Evolutionary conservation across 2,797 vertebrate species (phyloP).

Genomic region (Aythya fuligula): DNA sequence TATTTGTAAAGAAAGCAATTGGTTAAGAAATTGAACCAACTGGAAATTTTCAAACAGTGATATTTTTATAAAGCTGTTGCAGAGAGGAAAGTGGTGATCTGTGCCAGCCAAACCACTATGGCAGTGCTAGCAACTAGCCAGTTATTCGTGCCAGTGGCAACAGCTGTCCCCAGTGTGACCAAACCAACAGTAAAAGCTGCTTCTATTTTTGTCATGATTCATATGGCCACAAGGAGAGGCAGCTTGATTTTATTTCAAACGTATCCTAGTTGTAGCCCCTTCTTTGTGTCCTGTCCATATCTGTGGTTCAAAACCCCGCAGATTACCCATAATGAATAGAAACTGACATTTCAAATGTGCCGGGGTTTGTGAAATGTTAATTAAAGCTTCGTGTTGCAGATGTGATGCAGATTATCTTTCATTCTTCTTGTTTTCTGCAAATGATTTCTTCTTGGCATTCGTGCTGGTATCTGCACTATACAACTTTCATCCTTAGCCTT

Average conservation of each 20-base stretch:
- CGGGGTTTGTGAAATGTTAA: constrained; percentile 56
- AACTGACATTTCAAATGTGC: constrained; percentile 48
- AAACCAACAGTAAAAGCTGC: constrained; percentile 52
- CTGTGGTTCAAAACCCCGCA: constrained; percentile 7
- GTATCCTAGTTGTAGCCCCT: constrained; percentile 14
- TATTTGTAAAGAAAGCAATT: not conserved
- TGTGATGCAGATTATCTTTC: constrained; percentile 10
- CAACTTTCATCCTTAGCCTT: not conserved
- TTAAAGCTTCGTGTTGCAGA: constrained; percentile 55
- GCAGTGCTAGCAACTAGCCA: constrained; percentile 44
- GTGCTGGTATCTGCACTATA: not conserved
- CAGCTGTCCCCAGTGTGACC: constrained; percentile 34
- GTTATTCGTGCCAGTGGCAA: constrained; percentile 53
- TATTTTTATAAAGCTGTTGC: constrained; percentile 25
- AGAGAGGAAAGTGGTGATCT: not conserved
- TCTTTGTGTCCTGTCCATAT: constrained; percentile 12
- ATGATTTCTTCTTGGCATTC: constrained; percentile 26
- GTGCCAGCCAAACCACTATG: constrained; percentile 35
- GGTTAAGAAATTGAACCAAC: not conserved
- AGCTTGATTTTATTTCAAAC: constrained; percentile 63
- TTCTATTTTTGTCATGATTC: constrained; percentile 62
- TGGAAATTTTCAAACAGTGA: not conserved
- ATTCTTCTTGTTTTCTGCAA: not conserved
- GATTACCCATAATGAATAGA: constrained; percentile 24
- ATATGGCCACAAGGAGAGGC: constrained; percentile 29